Conservation (phyloP, 2,888 invertebrate species). For the Sepioteuthis lessoniana region DNA sequence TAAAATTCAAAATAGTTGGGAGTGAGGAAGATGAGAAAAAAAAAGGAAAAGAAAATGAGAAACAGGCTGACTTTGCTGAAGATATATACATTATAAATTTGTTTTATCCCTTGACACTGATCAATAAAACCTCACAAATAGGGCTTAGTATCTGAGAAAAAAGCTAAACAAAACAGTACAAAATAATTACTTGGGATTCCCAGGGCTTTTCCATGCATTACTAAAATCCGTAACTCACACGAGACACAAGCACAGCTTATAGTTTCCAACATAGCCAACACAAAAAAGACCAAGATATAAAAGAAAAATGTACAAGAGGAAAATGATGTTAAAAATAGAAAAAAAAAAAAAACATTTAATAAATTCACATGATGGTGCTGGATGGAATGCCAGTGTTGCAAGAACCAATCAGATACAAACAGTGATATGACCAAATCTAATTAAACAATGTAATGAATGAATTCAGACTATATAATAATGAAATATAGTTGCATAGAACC, state of each 20-base stretch:
- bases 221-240: not conserved
- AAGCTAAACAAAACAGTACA: not conserved
- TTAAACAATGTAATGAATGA: not conserved
- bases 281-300: not conserved
- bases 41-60: too few relatives aligned
- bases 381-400: not conserved
- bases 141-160: not conserved
- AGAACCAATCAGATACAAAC: not conserved
- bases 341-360: not conserved
- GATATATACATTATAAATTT: too few relatives aligned
- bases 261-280: not conserved
- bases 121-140: not conserved
- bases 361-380: not conserved
- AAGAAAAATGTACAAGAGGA: not conserved
- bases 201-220: not conserved
- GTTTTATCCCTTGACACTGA: not conserved
- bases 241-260: not conserved
- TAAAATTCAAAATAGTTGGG: too few relatives aligned
- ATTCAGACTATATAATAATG: not conserved
- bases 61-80: too few relatives aligned
- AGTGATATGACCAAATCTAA: not conserved
- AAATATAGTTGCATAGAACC: not conserved
- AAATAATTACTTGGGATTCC: not conserved
- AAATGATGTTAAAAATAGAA: not conserved
- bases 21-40: too few relatives aligned